Conservation (phyloP, 2,113 vertebrate species). For the Nothocercus nigrocapillus region DNA sequence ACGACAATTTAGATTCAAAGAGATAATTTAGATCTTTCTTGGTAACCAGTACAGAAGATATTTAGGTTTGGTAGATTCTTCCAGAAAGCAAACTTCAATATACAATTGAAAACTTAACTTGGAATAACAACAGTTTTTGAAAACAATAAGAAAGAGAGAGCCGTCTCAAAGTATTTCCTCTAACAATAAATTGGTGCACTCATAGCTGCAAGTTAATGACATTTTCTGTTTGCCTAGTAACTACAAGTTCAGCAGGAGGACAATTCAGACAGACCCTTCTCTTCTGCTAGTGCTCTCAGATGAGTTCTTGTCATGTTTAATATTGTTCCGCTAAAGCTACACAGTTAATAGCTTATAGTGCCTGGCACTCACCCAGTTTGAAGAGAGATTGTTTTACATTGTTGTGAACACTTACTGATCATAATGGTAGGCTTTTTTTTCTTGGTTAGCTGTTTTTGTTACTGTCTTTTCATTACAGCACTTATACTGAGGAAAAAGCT, state of each 20-base stretch:
- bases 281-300: not conserved
- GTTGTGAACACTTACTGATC: not conserved
- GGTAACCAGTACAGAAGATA: not conserved
- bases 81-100: not conserved
- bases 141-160: not conserved
- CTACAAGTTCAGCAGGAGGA: conserved; percentile 64
- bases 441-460: not conserved
- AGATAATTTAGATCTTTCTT: not conserved
- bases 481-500: not conserved
- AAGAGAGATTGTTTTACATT: conserved; percentile 20
- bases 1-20: not conserved
- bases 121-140: not conserved
- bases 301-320: conserved; percentile 60
- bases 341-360: conserved; percentile 29
- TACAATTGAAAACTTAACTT: not conserved
- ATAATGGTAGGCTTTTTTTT: not conserved
- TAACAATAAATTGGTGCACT: not conserved
- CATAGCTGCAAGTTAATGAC: not conserved
- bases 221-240: conserved; percentile 62
- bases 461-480: not conserved
- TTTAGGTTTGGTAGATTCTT: not conserved
- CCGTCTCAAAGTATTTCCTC: conserved; percentile 4
- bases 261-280: conserved; percentile 10
- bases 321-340: conserved; percentile 29
- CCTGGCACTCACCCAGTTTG: conserved; percentile 1